A percentile compares a stretch with the other conserved stretches of the same genome.
Conservation (phyloP, 2,888 invertebrate species). For the Cenopis cana region DNA sequence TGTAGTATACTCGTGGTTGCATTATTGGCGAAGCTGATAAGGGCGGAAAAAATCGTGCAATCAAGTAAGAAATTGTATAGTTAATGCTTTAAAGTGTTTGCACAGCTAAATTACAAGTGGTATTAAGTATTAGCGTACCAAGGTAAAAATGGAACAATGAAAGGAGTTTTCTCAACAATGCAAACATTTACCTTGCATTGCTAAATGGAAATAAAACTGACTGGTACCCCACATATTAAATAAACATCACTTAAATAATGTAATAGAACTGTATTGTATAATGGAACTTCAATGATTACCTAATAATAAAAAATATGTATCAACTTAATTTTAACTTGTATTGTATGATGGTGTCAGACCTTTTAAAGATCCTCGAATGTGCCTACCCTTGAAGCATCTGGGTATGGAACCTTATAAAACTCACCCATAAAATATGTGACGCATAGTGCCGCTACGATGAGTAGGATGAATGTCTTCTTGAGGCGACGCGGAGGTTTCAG, state of each 20-base stretch:
- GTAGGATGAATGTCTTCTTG: constrained; percentile 74
- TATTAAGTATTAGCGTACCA: not conserved
- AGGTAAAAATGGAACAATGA: not conserved
- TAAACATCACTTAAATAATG: too few species aligned
- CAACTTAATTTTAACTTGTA: too few species aligned
- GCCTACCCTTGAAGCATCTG: too few species aligned
- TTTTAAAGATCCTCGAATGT: too few species aligned
- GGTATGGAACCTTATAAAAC: constrained; percentile 47
- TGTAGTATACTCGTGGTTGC: not conserved
- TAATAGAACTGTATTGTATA: too few species aligned
- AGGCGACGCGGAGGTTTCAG: constrained; percentile 73
- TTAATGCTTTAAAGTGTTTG: not conserved
- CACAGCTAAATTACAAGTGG: not conserved
- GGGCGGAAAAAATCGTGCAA: not conserved
- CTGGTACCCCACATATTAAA: too few species aligned
- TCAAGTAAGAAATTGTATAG: not conserved
- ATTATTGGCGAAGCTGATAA: not conserved
- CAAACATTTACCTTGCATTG: too few species aligned
- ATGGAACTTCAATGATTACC: too few species aligned
- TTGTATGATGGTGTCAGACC: too few species aligned
- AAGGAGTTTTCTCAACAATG: not conserved
- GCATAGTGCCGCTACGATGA: constrained; percentile 69
- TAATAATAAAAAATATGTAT: too few species aligned
- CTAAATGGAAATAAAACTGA: too few species aligned
- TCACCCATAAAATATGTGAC: constrained; percentile 78